Evolutionary conservation across 2,888 invertebrate species (phyloP).

Genomic region (Timema cristinae): DNA sequence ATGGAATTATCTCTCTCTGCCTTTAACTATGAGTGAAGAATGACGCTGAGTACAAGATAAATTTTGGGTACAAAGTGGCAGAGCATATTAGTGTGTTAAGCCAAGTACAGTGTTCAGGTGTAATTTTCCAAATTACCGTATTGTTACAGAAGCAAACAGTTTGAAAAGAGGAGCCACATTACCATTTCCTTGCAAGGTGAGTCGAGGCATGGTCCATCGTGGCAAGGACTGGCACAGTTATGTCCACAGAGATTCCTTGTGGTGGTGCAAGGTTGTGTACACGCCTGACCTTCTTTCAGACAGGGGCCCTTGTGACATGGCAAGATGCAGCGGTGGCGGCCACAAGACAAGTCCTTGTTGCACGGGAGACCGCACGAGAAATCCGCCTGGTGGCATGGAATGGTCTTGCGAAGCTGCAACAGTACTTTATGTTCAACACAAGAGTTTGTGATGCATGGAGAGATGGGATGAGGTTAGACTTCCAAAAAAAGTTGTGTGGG

Average conservation of each 20-base stretch:
- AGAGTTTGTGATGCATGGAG: no score
- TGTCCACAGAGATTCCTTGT: constrained; percentile 74
- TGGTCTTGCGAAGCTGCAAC: constrained; percentile 72
- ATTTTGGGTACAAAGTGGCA: no score
- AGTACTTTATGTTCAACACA: constrained; percentile 17
- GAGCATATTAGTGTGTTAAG: no score
- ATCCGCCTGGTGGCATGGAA: constrained; percentile 80
- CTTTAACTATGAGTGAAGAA: no score
- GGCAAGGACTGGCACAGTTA: constrained; percentile 79
- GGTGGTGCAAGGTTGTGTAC: constrained; percentile 74
- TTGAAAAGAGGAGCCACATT: constrained; percentile 34
- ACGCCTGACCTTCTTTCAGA: constrained; percentile 60
- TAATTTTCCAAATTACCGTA: neutral
- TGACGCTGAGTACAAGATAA: no score
- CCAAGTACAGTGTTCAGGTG: no score
- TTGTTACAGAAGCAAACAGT: neutral
- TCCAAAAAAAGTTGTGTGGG: no score
- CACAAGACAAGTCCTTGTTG: constrained; percentile 72
- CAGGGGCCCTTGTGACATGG: constrained; percentile 76
- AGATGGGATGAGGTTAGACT: no score
- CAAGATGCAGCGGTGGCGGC: constrained; percentile 76
- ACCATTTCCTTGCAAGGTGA: constrained; percentile 68
- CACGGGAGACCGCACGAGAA: constrained; percentile 91
- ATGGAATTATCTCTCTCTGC: no score
- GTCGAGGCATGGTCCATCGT: constrained; percentile 67